These are phyloP conservation scores for Drosophila biarmipes DNA, from an alignment of 1,140 invertebrate species.

Conservation along the genomic window DNA sequence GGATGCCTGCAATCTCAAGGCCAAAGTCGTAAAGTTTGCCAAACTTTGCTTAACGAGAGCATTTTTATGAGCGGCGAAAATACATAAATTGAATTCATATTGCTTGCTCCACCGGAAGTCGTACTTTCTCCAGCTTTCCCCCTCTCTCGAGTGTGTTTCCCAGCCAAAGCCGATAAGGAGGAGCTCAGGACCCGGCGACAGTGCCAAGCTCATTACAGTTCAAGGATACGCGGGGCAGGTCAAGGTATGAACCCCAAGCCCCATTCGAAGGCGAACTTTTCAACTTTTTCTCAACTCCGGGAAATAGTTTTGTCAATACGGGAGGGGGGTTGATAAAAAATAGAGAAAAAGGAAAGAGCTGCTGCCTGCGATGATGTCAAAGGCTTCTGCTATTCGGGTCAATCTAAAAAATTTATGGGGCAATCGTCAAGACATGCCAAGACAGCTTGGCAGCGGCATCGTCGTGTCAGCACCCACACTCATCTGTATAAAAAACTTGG, in stretches of 20 bases:
- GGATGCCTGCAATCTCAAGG: conserved; percentile 44
- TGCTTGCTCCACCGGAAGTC: conserved; percentile 14
- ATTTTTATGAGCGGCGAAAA: conserved; percentile 47
- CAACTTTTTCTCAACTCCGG: conserved; percentile 16
- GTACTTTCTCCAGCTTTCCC: neutral
- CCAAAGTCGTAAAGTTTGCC: conserved; percentile 68
- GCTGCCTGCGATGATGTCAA: conserved; percentile 65
- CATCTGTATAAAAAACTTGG: neutral
- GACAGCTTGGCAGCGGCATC: conserved; percentile 39
- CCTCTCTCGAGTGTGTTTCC: neutral
- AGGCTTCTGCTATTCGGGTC: conserved; percentile 68
- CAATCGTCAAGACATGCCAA: conserved; percentile 70
- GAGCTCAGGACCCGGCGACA: conserved; percentile 17
- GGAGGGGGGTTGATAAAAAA: neutral
- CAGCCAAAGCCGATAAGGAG: conserved; percentile 29
- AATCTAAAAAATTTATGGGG: conserved; percentile 74
- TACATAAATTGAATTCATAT: conserved; percentile 41
- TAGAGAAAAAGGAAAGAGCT: neutral
- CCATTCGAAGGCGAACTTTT: conserved; percentile 19
- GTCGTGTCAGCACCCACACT: conserved; percentile 52
- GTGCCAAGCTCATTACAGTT: conserved; percentile 47
- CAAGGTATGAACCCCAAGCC: conserved; percentile 14
- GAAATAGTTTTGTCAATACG: conserved; percentile 51
- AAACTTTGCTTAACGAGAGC: conserved; percentile 65
- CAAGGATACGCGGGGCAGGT: conserved; percentile 26